phyloP scores from a whole-genome alignment of 2,113 vertebrate genomes.

The Barbus barbus region DNA sequence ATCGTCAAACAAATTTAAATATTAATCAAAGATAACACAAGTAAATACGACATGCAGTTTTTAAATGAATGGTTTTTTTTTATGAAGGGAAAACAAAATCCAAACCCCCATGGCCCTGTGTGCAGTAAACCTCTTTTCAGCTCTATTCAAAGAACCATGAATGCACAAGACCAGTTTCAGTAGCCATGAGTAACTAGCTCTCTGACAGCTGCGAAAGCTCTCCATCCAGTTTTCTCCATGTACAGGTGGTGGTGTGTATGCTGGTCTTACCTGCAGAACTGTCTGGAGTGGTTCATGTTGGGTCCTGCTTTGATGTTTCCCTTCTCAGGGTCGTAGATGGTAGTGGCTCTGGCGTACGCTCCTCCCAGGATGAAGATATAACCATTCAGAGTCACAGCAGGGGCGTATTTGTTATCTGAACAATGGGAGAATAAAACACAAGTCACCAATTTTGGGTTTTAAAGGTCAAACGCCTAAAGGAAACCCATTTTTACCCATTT shows the following conservation, averaged over 20 bases:
- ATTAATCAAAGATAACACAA: no score
- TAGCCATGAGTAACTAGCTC: not conserved
- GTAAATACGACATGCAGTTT: no score
- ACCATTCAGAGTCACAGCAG: conserved; percentile 94
- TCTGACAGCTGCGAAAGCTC: not conserved
- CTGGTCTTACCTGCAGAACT: conserved; percentile 95
- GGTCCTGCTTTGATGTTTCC: conserved; percentile 98
- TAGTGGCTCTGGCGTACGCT: conserved; percentile 95
- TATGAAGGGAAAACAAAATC: no score
- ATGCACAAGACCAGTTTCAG: no score
- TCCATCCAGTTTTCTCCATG: not conserved
- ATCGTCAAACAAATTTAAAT: no score
- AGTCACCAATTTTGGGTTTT: not conserved
- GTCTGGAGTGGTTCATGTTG: conserved; percentile 99
- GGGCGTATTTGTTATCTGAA: conserved; percentile 98
- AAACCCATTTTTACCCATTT: no score
- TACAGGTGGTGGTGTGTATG: no score
- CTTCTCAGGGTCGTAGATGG: conserved; percentile 98
- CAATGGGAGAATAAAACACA: not conserved
- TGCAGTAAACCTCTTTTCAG: not conserved
- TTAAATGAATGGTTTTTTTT: no score
- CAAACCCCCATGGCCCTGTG: no score
- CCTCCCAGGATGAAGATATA: conserved; percentile 98
- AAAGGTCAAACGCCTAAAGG: no score
- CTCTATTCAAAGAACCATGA: not conserved